Base-by-base conservation (phyloP, 1,140 invertebrate genomes). In the Antheraea mylitta region DNA sequence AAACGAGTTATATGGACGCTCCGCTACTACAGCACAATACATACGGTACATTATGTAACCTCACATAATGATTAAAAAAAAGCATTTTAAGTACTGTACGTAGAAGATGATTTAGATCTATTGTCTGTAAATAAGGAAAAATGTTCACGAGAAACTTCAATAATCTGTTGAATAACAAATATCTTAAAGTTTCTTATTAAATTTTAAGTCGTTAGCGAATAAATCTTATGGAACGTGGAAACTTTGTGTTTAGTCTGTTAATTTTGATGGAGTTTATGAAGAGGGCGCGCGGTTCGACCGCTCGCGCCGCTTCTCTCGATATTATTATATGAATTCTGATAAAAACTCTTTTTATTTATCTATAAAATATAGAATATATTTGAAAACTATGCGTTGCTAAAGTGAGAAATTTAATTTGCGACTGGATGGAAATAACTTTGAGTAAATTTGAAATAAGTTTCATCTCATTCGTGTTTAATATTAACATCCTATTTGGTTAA, bases 91-190 rank as follows among this genome's bases (percentile, higher is more conserved):
- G 7, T 42, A 42, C 5, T 38, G 37, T 38, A 9, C 9, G 9
- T 6, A 5, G 37, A 11, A 53, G 16, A 53, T 11, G 0, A 16
- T 53, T 53, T n/a, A 53, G 5, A 13, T 53, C 6, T 10, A 53
- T 53, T 53, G 5, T 16, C 13, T 6, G 45, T 53, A 53, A 53
- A 53, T 53, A 53, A 13, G 11, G 7, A 53, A 53, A 53, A 16
- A 13, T 16, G 9, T 53, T 53, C 13, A 6, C 5, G 5, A 53
- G 11, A 53, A 53, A 16, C 45, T 53, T 53, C 45, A 53, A 13
- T 53, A 53, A 53, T 53, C 45, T 53, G 45, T 53, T 53, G 45
- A 53, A 53, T 53, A 53, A 53, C 16, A 53, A 53, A 53, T 53
- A 53, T 53, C 45, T n/a, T 53, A 53, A 53, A 53, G 45, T 53